Base-by-base conservation (phyloP, 2,113 vertebrate species). In the Poeciliopsis occidentalis region DNA sequence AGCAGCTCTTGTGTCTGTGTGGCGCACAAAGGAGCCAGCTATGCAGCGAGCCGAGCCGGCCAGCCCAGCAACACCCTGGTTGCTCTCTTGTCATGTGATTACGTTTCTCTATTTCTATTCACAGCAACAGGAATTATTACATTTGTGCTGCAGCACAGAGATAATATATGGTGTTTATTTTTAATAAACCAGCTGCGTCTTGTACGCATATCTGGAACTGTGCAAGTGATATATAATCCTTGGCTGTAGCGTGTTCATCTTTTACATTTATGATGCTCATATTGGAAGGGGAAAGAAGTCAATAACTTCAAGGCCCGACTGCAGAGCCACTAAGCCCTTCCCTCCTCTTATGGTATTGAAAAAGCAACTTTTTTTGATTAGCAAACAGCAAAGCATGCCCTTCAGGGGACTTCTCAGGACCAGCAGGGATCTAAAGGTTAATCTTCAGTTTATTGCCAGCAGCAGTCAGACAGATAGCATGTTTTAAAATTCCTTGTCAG, bases 361-460 rank as follows among this genome's bases (percentile, higher is more conserved):
- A 89, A 90, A 90, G 71, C 85, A 89, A 92, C 91, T 92, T 93
- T 92, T 93, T 92, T 93, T 92, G 90, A 94, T 94, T 92, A 93
- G 92, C 88, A 88, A 90, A 91, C 82, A 92, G 82, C 65, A 71
- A 87, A 89, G 86, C 91, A 90, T 91, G 91, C 87, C 92, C 92
- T 94, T 93, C 92, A 89, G 91, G 93, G 84, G 90, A 86, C 88
- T 92, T 93, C 85, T 84, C 80, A 68, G 75, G 81, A 87, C 89
- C 83, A 72, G 85, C 79, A 91, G 78, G 81, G 66, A 92, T 83
- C 78, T 86, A 94, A 94, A 94, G 93, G 93, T 94, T 95, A 94
- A 94, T 94, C 91, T 94, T 92, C 81, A 85, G 88, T 94, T 94
- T 94, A 93, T 93, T 94, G 92, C 93, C 92, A 93, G 89, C 89